These are phyloP conservation scores for Brachyistius frenatus DNA, from an alignment of 2,113 vertebrate genomes.

Conservation along the genomic window DNA sequence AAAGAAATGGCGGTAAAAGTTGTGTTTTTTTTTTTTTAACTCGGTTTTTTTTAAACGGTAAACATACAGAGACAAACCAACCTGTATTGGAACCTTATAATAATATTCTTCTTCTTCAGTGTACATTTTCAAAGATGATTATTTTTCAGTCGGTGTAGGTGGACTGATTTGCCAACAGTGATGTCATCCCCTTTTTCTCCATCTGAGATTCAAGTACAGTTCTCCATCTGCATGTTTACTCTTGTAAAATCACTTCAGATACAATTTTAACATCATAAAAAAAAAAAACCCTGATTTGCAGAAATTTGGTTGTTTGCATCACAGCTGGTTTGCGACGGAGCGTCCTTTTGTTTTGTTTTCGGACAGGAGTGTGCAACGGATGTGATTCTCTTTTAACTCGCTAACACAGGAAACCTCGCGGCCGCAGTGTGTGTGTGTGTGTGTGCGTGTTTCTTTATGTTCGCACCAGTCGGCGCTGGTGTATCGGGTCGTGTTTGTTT, in stretches of 20 bases:
- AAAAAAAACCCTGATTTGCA: not conserved
- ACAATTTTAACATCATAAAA: constrained; percentile 6
- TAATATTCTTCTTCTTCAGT: not conserved
- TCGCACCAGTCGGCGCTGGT: constrained; percentile 33
- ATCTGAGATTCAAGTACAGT: constrained; percentile 8
- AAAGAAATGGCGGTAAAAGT: too few relatives aligned
- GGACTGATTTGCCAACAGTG: constrained; percentile 20
- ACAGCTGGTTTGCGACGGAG: not conserved
- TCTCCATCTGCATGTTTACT: not conserved
- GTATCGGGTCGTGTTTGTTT: constrained; percentile 62
- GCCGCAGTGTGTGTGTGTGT: constrained; percentile 3
- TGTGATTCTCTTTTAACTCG: constrained; percentile 27
- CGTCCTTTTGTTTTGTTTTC: not conserved
- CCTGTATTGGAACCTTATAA: not conserved
- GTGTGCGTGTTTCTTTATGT: constrained; percentile 7
- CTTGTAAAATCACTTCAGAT: not conserved
- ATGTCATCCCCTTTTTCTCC: constrained; percentile 22
- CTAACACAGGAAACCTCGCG: constrained; percentile 20
- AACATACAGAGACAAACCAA: not conserved
- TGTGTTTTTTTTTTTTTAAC: too few relatives aligned
- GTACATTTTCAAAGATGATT: constrained; percentile 9
- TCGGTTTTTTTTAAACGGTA: too few relatives aligned
- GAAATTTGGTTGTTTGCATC: not conserved
- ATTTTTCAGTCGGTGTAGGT: constrained; percentile 34
- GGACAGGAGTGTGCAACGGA: constrained; percentile 3